phyloP scores from a whole-genome alignment of 2,888 invertebrate genomes.

The Dicyrtoma fusca region DNA sequence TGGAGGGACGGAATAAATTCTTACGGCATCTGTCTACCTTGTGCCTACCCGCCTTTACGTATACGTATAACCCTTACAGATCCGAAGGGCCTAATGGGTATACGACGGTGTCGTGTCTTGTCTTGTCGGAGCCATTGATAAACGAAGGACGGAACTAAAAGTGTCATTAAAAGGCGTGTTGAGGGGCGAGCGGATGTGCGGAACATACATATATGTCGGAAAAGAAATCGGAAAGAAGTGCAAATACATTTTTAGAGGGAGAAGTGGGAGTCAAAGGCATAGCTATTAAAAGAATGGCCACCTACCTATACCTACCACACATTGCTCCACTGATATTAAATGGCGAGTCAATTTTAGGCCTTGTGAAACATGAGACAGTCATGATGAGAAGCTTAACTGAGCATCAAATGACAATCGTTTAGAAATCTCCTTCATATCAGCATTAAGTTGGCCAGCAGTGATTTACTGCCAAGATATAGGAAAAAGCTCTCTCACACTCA shows the following conservation, averaged over 20 bases:
- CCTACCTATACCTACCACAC: neutral
- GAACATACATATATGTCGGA: neutral
- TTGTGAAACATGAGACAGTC: constrained; percentile 34
- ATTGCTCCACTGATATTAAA: neutral
- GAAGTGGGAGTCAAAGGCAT: neutral
- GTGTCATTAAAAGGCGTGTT: too few species aligned
- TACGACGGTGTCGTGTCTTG: too few species aligned
- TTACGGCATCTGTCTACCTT: too few species aligned
- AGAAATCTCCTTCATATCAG: constrained; percentile 24
- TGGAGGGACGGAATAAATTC: too few species aligned
- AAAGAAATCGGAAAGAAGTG: too few species aligned
- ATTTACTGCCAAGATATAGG: neutral
- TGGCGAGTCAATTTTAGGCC: neutral
- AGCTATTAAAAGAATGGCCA: neutral
- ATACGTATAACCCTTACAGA: too few species aligned
- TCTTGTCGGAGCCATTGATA: too few species aligned
- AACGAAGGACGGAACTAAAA: too few species aligned
- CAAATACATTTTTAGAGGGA: neutral
- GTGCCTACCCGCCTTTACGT: too few species aligned
- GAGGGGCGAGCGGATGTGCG: too few species aligned
- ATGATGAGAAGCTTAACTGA: constrained; percentile 49
- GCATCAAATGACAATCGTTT: constrained; percentile 46
- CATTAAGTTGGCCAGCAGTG: neutral
- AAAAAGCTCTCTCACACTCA: neutral
- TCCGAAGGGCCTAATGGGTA: too few species aligned